Conservation (phyloP, 92 coral and sea anemone species). For the Epizoanthus illoricatus region DNA sequence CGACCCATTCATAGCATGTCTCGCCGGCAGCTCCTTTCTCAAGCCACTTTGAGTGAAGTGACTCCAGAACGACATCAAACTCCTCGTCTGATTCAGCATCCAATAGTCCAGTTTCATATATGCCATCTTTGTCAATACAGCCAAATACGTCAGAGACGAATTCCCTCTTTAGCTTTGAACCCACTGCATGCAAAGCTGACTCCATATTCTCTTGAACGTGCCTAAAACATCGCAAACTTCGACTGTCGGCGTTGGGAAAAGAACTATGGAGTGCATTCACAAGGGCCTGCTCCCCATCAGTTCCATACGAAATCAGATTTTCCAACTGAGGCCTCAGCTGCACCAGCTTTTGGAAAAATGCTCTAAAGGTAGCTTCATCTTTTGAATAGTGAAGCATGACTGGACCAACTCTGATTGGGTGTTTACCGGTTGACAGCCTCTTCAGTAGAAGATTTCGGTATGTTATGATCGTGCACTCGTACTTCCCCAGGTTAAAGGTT, state of each 20-base stretch:
- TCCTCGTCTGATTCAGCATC: slow-evolving; percentile 39
- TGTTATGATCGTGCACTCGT: slow-evolving; percentile 48
- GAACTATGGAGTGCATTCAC: slow-evolving; percentile 13
- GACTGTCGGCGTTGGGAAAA: background rate
- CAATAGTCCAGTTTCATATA: slow-evolving; percentile 29
- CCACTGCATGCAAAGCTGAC: slow-evolving; percentile 5
- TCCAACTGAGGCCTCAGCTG: slow-evolving; percentile 5
- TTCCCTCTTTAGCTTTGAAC: background rate
- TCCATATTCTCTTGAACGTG: slow-evolving; percentile 22
- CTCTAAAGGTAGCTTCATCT: slow-evolving; percentile 19
- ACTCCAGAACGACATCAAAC: slow-evolving; percentile 42
- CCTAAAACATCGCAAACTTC: slow-evolving; percentile 28
- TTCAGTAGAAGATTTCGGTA: slow-evolving; percentile 44
- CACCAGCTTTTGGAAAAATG: background rate
- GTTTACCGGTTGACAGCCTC: slow-evolving; percentile 18
- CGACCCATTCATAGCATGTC: slow-evolving; percentile 15
- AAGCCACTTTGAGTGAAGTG: background rate
- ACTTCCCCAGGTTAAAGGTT: slow-evolving; percentile 51
- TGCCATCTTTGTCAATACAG: slow-evolving; percentile 16
- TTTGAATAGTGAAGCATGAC: slow-evolving; percentile 40
- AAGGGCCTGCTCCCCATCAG: slow-evolving; percentile 34
- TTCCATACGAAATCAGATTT: slow-evolving; percentile 5
- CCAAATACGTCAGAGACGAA: slow-evolving; percentile 31
- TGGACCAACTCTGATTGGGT: slow-evolving; percentile 44
- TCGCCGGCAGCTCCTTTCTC: background rate